These are phyloP conservation scores for Eueides isabella DNA, from an alignment of 1,140 invertebrate species.

Conservation along the genomic window DNA sequence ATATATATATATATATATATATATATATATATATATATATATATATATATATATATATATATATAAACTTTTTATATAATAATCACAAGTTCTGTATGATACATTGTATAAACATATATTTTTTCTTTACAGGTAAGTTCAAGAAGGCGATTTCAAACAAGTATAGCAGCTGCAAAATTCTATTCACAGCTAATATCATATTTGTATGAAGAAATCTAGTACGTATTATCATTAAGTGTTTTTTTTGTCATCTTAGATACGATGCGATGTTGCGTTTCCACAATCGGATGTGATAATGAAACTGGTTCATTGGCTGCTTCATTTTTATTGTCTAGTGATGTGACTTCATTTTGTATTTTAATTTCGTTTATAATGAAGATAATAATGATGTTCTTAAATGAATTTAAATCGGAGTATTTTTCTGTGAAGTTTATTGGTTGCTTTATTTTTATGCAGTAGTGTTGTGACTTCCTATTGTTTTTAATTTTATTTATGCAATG, in stretches of 20 bases:
- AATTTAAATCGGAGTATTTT: too few relatives aligned
- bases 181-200: conserved; percentile 44
- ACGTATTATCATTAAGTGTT: conserved; percentile 40
- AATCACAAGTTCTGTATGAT: conserved; percentile 23
- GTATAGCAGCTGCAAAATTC: conserved; percentile 39
- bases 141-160: conserved; percentile 40
- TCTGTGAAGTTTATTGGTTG: conserved; percentile 21
- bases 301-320: conserved; percentile 33
- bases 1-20: too few relatives aligned
- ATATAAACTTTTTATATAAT: not conserved
- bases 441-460: conserved; percentile 32
- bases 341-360: not conserved
- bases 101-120: conserved; percentile 35
- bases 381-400: too few relatives aligned
- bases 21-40: too few relatives aligned
- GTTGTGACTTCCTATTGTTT: too few relatives aligned
- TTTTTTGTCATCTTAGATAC: conserved; percentile 40
- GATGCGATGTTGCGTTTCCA: conserved; percentile 30
- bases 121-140: conserved; percentile 54
- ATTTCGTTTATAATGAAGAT: not conserved
- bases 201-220: conserved; percentile 38
- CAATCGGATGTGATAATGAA: conserved; percentile 39
- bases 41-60: too few relatives aligned
- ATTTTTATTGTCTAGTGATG: conserved; percentile 29
- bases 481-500: too few relatives aligned